Percentiles rank a stretch among this genome's conserved stretches.
Conservation (phyloP, 2,797 vertebrate species). For the Anas bahamensis region DNA sequence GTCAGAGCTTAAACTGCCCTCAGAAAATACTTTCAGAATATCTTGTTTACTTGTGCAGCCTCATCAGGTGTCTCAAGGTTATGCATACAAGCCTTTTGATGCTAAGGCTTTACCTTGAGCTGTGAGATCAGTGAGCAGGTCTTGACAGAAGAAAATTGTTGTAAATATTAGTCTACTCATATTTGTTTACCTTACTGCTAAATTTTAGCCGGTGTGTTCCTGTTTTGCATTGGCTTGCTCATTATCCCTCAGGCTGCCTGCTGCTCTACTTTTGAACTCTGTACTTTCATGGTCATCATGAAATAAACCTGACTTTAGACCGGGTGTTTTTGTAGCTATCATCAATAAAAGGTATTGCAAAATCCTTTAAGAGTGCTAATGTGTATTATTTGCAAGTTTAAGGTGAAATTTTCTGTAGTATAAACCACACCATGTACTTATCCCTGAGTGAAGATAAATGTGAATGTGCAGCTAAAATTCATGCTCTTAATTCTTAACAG, state of each 20-base stretch:
- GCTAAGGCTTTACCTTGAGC: neutral
- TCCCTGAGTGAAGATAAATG: neutral
- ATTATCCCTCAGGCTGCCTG: slow-evolving; percentile 1
- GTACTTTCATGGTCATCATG: neutral
- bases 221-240: slow-evolving; percentile 34
- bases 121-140: neutral
- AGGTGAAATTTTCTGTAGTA: neutral
- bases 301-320: neutral
- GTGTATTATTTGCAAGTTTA: neutral
- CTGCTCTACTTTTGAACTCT: slow-evolving; percentile 44
- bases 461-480: neutral
- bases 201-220: neutral
- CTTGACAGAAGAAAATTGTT: neutral
- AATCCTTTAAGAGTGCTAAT: neutral
- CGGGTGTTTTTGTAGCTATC: neutral
- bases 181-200: slow-evolving; percentile 2
- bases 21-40: neutral
- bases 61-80: neutral
- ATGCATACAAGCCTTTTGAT: neutral
- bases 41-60: neutral
- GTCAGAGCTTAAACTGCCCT: neutral
- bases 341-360: neutral
- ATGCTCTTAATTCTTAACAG: slow-evolving; percentile 68
- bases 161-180: neutral
- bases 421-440: neutral